Evolutionary conservation across 35 echinoderm and acorn worm species (phyloP), one percentile per base, ranked within the genome.

Genomic region (Apostichopus parvimensis): DNA sequence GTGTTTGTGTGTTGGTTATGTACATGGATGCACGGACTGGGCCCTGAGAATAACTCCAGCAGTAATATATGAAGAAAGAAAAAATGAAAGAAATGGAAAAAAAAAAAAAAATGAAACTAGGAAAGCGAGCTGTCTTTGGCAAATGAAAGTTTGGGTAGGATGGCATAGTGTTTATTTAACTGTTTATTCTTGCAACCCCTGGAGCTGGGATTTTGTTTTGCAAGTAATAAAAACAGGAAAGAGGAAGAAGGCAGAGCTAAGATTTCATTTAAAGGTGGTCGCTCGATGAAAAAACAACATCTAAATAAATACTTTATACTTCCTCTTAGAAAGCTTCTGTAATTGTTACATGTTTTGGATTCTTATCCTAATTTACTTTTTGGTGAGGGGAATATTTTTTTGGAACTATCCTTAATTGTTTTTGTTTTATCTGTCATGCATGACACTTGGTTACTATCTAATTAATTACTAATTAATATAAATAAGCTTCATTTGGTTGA

Each of bases 131-230:
- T 68, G 64, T 68, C 11, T 11, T 68, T 14, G 21, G 21, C 15
- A 22, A 22, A 22, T 20, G 21, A 75, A 75, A 75, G 71, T 75
- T 75, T 75, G 17, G 17, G 71, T 75, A 75, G 71, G 17, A 75
- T 22, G 21, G 71, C 20, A 20, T 6, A 22, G 15, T 75, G 71
- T 75, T 75, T 75, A 75, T 18, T 7, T 75, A 75, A 75, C 20
- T 75, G 71, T 75, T 75, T 75, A 75, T 75, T 75, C 71, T n/a
- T 75, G 7, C 71, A 75, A 75, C 71, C 71, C 71, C 71, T 75
- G 71, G 71, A 75, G 71, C 71, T 75, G 71, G 11, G 71, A 75
- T 75, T 75, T 75, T 75, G 71, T 75, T 18, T 18, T 75, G 71
- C 71, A 75, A 1, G 71, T 75, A 75, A 75, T 13, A 75, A 75